Percentiles rank a stretch among this genome's conserved stretches.
Conservation (phyloP, 2,113 vertebrate species). For the Sporophila hypoxantha region DNA sequence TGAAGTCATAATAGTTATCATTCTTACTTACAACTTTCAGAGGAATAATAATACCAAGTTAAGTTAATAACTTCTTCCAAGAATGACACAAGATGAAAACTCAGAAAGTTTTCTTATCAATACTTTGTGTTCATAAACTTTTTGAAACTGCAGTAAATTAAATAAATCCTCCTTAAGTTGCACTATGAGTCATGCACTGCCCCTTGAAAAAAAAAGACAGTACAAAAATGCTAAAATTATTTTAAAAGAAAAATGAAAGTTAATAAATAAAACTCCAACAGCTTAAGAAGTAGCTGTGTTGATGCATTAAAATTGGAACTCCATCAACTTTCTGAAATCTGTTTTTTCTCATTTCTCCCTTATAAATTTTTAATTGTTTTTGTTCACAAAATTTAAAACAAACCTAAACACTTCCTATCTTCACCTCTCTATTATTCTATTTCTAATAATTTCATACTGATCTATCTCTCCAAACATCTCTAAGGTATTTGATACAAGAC, state of each 20-base stretch:
- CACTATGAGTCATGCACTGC: not conserved
- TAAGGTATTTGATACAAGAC: not conserved
- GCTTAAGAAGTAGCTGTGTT: not conserved
- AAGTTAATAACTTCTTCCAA: slow-evolving; percentile 1
- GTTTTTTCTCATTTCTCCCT: not conserved
- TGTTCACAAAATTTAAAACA: not conserved
- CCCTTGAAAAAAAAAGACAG: not conserved
- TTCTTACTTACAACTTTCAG: not conserved
- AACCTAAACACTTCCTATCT: not conserved
- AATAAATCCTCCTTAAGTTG: not conserved
- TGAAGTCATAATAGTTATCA: not conserved
- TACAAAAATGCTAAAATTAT: not conserved
- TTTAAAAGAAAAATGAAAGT: not conserved
- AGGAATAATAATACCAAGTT: not conserved
- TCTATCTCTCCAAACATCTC: not conserved
- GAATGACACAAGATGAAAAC: not conserved
- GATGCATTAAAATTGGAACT: not conserved
- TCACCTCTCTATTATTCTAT: not conserved
- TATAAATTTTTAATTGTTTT: not conserved
- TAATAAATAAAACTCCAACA: not conserved
- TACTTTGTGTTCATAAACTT: not conserved
- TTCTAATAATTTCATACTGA: not conserved
- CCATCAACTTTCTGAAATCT: not conserved
- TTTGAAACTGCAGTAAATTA: not conserved
- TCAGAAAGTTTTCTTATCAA: not conserved